Evolutionary conservation across 2,888 invertebrate genomes (phyloP), one percentile per base, ranked within the genome.

Genomic region (Tenthredo distinguenda): DNA sequence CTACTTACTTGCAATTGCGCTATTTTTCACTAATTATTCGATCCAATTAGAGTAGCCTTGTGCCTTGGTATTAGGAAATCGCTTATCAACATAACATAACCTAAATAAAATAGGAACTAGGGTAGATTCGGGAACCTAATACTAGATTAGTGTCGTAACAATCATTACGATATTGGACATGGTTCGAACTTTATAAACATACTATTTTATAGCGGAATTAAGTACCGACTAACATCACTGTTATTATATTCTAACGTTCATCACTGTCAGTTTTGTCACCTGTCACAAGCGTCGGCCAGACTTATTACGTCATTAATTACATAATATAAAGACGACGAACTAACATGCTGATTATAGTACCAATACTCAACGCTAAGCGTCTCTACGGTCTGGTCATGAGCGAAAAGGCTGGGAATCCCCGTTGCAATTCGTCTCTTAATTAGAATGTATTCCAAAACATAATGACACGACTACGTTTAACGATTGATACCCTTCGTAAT

Each of bases 201-300:
- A 18, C 9, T 71, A 26, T 18, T 37, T 71, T 37, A 71, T 21
- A 9, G 18, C 6, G 34, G 9, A 71, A 34, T 71, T 76, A 76
- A 76, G 76, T 76, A 76, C 76, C 37, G 76, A 47, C 47, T 15
- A 76, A 47, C 50, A 76, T 76, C 76, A 76, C 72, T 37, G 55
- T 55, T 77, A 55, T 55, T 55, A 77, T 77, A 50, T 26, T 62
- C 12, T 31, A 55, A 77, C 31, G 77, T 50, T 50, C 43, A 47
- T 76, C 76, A 43, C 43, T 76, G 76, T 71, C 71, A 71, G 37
- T 71, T 26, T 50, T 40, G 76, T 76, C 76, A 76, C 79, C 79
- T 79, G 79, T 79, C 79, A 79, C 79, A 79, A 79, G 55, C 79
- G n/a, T 37, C 31, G 71, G 71, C 37, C n/a, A 37, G n/a, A 18